These are phyloP conservation scores for Mormyrus lacerda DNA, from an alignment of 2,113 vertebrate genomes.

Conservation along the genomic window DNA sequence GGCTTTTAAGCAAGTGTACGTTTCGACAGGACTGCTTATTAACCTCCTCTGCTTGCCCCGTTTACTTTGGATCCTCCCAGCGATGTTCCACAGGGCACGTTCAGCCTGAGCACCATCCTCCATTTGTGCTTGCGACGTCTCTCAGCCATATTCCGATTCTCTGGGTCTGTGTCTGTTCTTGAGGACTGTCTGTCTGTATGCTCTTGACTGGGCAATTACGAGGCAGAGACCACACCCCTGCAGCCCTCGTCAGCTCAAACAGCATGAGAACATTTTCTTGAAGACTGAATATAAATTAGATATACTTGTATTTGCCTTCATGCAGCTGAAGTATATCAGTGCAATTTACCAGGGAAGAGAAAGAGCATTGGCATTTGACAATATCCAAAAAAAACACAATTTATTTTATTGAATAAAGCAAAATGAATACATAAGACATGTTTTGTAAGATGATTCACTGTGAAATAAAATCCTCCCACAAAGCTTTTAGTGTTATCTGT, in stretches of 20 bases:
- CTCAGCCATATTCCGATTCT: background rate
- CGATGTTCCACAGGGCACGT: background rate
- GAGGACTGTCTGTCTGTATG: too few relatives aligned
- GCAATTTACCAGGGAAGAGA: background rate
- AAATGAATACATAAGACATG: conserved; percentile 4
- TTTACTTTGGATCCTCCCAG: background rate
- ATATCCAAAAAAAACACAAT: background rate
- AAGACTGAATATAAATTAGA: background rate
- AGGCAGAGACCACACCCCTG: background rate
- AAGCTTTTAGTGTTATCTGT: conserved; percentile 3
- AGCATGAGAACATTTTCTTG: background rate
- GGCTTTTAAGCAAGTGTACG: conserved; percentile 31
- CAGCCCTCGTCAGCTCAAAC: background rate
- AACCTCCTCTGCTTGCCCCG: conserved; percentile 5
- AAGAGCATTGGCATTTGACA: background rate
- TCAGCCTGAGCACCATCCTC: background rate
- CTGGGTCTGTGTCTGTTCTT: too few relatives aligned
- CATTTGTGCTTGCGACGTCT: too few relatives aligned
- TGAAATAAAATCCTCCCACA: conserved; percentile 16
- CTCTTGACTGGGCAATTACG: background rate
- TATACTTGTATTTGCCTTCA: background rate
- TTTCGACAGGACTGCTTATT: conserved; percentile 18
- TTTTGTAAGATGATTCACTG: conserved; percentile 5
- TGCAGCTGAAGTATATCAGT: background rate
- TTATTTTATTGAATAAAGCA: conserved; percentile 9